Evolutionary conservation across 2,888 invertebrate genomes (phyloP).

Genomic region (Sarcophaga variegata): DNA sequence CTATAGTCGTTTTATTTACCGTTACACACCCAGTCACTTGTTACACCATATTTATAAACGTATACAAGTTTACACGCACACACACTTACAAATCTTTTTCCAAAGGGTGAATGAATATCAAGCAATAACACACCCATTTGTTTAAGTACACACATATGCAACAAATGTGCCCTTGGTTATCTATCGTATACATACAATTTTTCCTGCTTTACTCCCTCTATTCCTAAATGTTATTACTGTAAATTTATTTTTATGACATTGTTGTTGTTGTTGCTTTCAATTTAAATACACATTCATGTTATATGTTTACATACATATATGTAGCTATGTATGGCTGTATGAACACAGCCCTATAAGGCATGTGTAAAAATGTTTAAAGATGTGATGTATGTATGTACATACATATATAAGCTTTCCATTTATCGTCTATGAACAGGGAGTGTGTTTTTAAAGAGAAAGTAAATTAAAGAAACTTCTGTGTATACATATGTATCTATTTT

Average conservation of each 20-base stretch:
- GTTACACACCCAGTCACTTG: slow-evolving; percentile 70
- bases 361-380: background rate
- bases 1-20: slow-evolving; percentile 59
- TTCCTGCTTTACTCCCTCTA: background rate
- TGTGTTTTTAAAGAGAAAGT: background rate
- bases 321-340: too few relatives aligned
- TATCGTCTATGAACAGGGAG: background rate
- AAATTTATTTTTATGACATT: background rate
- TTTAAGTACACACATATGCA: slow-evolving; percentile 43
- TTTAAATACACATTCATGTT: background rate
- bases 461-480: background rate
- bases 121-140: slow-evolving; percentile 42
- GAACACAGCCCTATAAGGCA: too few relatives aligned
- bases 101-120: slow-evolving; percentile 1
- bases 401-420: background rate
- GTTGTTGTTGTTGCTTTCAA: background rate
- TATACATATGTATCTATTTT: background rate
- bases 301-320: background rate
- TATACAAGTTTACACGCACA: slow-evolving; percentile 17
- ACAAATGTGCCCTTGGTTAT: slow-evolving; percentile 49
- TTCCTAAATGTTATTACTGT: background rate
- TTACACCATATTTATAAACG: slow-evolving; percentile 54
- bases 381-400: background rate
- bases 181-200: background rate
- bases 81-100: background rate